These are phyloP conservation scores for Argyra leucocephala DNA, from an alignment of 2,888 invertebrate genomes.

Conservation along the genomic window DNA sequence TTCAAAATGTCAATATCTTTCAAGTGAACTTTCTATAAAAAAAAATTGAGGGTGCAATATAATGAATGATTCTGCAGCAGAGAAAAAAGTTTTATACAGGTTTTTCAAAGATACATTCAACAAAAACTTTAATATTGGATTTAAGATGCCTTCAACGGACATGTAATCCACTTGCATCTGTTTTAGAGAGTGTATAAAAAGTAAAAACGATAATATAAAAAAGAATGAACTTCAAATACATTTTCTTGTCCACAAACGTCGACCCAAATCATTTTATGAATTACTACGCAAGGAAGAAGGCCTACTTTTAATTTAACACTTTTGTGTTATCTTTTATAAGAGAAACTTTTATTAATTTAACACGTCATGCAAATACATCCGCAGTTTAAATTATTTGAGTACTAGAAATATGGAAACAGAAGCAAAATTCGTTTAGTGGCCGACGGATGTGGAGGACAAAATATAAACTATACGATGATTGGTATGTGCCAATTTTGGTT, in stretches of 20 bases:
- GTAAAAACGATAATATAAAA: constrained; percentile 8
- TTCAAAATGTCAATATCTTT: constrained; percentile 19
- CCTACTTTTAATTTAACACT: constrained; percentile 24
- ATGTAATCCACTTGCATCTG: constrained; percentile 21
- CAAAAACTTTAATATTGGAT: constrained; percentile 24
- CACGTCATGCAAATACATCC: constrained; percentile 27
- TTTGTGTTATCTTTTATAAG: constrained; percentile 31
- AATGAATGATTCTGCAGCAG: no score
- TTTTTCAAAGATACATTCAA: constrained; percentile 23
- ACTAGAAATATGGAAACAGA: constrained; percentile 13
- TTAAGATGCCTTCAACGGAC: constrained; percentile 22
- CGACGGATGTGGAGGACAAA: constrained; percentile 33
- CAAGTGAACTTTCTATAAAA: constrained; percentile 21
- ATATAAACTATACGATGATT: constrained; percentile 29
- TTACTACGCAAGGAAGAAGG: constrained; percentile 23
- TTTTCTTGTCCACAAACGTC: constrained; percentile 23
- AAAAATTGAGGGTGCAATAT: constrained; percentile 21
- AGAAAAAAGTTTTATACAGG: constrained; percentile 16
- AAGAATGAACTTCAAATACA: constrained; percentile 18
- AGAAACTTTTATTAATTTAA: no score
- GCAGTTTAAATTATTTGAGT: constrained; percentile 25
- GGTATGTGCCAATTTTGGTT: constrained; percentile 27
- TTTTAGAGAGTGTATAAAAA: constrained; percentile 17
- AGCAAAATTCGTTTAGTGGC: constrained; percentile 27
- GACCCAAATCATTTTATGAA: constrained; percentile 25